Conservation (phyloP, 2,113 vertebrate genomes). For the Conger conger region DNA sequence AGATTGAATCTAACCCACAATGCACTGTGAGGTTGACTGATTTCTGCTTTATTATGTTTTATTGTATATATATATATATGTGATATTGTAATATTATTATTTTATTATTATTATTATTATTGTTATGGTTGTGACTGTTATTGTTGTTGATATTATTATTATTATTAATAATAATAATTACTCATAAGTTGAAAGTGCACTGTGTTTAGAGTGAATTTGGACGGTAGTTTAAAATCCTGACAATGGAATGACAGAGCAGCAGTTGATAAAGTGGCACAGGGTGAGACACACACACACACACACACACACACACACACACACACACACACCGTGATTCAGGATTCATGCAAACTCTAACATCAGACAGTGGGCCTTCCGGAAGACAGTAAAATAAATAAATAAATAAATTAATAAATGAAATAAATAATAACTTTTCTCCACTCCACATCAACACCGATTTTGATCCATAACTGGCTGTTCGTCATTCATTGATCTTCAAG, state of each 20-base stretch:
- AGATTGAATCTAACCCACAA: background rate
- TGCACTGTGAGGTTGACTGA: background rate
- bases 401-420: background rate
- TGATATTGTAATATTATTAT: background rate
- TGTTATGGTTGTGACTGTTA: too few relatives aligned
- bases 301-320: too few relatives aligned
- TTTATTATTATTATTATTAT: too few relatives aligned
- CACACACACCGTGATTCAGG: background rate
- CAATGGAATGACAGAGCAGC: constrained; percentile 33
- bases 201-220: background rate
- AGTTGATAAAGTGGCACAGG: background rate
- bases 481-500: background rate
- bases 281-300: background rate
- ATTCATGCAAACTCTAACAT: constrained; percentile 17
- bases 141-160: too few relatives aligned
- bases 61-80: too few relatives aligned
- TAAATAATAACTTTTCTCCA: background rate
- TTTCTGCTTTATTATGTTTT: background rate
- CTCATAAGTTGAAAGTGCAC: background rate
- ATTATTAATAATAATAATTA: background rate
- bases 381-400: constrained; percentile 8
- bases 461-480: background rate
- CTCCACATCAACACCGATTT: background rate
- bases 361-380: constrained; percentile 17
- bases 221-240: background rate